Conservation (phyloP, 2,797 vertebrate genomes). For the Dendrocincla tyrannina region DNA sequence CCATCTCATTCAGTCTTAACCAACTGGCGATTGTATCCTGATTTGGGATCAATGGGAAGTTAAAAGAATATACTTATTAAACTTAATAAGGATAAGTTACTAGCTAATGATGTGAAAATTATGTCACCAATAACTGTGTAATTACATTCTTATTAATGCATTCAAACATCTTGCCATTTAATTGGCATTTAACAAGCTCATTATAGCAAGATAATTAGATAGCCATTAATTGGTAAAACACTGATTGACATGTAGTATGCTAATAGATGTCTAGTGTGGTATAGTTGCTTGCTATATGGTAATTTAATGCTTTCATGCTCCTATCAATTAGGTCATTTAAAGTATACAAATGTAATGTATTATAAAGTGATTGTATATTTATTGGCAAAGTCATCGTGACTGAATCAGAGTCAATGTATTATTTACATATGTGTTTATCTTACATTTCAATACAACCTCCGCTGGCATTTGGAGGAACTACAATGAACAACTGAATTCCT, state of each 20-base stretch:
- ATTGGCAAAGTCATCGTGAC: slow-evolving; percentile 47
- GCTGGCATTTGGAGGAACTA: slow-evolving; percentile 39
- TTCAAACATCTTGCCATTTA: slow-evolving; percentile 76
- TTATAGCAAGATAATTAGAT: slow-evolving; percentile 77
- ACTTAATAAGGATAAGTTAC: slow-evolving; percentile 71
- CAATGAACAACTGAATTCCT: neutral
- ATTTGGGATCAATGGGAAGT: slow-evolving; percentile 69
- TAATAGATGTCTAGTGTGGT: slow-evolving; percentile 68
- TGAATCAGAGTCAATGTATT: slow-evolving; percentile 30
- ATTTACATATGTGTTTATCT: slow-evolving; percentile 22
- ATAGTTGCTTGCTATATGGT: slow-evolving; percentile 58
- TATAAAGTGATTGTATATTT: slow-evolving; percentile 62
- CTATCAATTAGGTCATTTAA: slow-evolving; percentile 63
- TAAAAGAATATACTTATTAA: slow-evolving; percentile 71
- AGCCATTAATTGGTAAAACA: slow-evolving; percentile 79
- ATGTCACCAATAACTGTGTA: slow-evolving; percentile 77
- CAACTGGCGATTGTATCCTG: slow-evolving; percentile 20
- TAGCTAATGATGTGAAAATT: slow-evolving; percentile 75
- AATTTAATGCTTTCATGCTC: slow-evolving; percentile 73
- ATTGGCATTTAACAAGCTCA: slow-evolving; percentile 78
- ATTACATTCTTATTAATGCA: slow-evolving; percentile 79
- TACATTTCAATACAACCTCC: slow-evolving; percentile 42
- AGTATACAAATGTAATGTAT: slow-evolving; percentile 68
- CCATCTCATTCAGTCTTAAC: slow-evolving; percentile 46
- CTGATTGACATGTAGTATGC: slow-evolving; percentile 73